A percentile compares a stretch with the other conserved stretches of the same genome.
Evolutionary conservation across 2,888 invertebrate species (phyloP).

Genomic region (Prosapia bicincta): DNA sequence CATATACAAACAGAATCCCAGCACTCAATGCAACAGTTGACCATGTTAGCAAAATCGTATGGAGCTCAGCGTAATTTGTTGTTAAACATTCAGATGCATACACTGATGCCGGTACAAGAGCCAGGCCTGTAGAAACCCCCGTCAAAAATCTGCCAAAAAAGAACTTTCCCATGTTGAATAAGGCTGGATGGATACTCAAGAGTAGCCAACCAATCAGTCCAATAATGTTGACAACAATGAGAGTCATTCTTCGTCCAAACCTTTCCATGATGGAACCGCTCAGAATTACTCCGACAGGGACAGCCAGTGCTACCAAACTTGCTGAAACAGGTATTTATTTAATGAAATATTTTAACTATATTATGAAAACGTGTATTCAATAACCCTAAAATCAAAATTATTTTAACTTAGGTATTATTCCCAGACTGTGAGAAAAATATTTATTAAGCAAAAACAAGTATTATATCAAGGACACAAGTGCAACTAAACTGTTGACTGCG

Average conservation of each 20-base stretch:
- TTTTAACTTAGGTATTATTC: too few relatives aligned
- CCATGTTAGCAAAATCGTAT: constrained; percentile 55
- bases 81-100: constrained; percentile 51
- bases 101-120: constrained; percentile 53
- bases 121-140: constrained; percentile 48
- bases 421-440: too few relatives aligned
- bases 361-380: too few relatives aligned
- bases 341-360: too few relatives aligned
- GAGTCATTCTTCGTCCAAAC: constrained; percentile 51
- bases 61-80: constrained; percentile 39
- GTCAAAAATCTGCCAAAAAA: constrained; percentile 43
- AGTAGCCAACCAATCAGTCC: constrained; percentile 53
- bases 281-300: constrained; percentile 53
- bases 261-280: constrained; percentile 52
- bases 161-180: constrained; percentile 36
- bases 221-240: constrained; percentile 50
- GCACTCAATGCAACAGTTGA: constrained; percentile 52
- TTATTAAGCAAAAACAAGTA: too few relatives aligned
- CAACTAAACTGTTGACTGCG: too few relatives aligned
- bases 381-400: too few relatives aligned
- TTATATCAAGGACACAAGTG: too few relatives aligned
- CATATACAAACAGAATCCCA: constrained; percentile 53
- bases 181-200: constrained; percentile 45
- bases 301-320: constrained; percentile 53
- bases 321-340: constrained; percentile 47